These are phyloP conservation scores for Herminia tarsipennalis DNA, from an alignment of 2,888 invertebrate genomes.

Conservation along the genomic window DNA sequence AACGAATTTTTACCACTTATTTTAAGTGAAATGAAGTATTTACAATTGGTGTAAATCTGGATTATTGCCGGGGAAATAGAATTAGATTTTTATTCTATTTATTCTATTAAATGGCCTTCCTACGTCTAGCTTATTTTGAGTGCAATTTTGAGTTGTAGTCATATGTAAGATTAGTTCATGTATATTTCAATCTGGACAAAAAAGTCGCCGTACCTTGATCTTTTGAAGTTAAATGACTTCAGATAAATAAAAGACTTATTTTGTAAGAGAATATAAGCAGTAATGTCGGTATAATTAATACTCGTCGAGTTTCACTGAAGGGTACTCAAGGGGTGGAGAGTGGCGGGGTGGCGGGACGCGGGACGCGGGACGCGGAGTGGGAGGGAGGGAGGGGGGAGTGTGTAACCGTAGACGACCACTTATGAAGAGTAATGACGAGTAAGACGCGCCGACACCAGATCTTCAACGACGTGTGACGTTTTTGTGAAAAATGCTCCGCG, in stretches of 20 bases:
- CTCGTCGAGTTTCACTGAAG: constrained; percentile 20
- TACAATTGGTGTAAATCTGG: constrained; percentile 14
- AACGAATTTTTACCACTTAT: constrained; percentile 28
- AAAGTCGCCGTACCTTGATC: no score
- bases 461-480: background rate
- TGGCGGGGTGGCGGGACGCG: background rate
- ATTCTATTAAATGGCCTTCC: no score
- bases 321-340: background rate
- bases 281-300: constrained; percentile 21
- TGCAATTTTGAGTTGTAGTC: background rate
- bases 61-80: background rate
- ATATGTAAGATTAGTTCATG: background rate
- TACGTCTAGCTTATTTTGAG: background rate
- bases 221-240: no score
- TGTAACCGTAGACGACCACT: constrained; percentile 30
- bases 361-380: background rate
- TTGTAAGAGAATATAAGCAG: constrained; percentile 11
- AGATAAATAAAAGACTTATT: no score
- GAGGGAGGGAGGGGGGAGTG: background rate
- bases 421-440: constrained; percentile 35
- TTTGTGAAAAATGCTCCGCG: no score
- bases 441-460: constrained; percentile 3
- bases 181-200: constrained; percentile 13
- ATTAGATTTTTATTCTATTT: background rate
- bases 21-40: constrained; percentile 27